Conservation (phyloP, 1,140 invertebrate species). For the Drosophila micromelanica region DNA sequence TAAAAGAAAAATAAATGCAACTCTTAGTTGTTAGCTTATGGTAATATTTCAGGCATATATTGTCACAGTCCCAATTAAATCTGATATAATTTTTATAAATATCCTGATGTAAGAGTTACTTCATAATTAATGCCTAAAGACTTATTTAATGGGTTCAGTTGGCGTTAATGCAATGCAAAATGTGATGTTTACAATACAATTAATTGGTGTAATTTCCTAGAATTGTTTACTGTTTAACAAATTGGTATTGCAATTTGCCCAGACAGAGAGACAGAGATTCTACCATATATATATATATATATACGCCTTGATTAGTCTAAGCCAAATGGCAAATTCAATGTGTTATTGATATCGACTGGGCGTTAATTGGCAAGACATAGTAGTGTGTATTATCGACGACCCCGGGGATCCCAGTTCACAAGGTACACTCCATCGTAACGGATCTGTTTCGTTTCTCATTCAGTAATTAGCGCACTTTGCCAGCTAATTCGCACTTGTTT, state of each 20-base stretch:
- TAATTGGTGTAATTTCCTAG: constrained; percentile 43
- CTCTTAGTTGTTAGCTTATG: no score
- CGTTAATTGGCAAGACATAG: constrained; percentile 51
- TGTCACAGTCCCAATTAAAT: no score
- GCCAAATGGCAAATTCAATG: constrained; percentile 29
- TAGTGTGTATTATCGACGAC: no score
- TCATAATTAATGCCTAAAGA: neutral
- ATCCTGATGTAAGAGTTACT: neutral
- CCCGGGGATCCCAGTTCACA: constrained; percentile 7
- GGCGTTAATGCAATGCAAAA: constrained; percentile 15
- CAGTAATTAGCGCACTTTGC: constrained; percentile 45
- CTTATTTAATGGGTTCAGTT: neutral
- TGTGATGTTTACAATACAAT: constrained; percentile 21
- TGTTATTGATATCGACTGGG: constrained; percentile 52
- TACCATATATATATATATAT: neutral
- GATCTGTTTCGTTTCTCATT: constrained; percentile 11
- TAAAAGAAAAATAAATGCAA: no score
- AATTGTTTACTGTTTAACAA: constrained; percentile 34
- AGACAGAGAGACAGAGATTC: neutral
- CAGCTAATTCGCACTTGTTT: constrained; percentile 51
- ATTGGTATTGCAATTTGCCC: constrained; percentile 35
- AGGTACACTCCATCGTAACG: constrained; percentile 9
- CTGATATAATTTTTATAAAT: no score
- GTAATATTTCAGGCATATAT: no score
- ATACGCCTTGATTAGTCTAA: constrained; percentile 31